These are phyloP conservation scores for Neodiprion pinetum DNA, from an alignment of 1,140 invertebrate genomes.

Conservation along the genomic window DNA sequence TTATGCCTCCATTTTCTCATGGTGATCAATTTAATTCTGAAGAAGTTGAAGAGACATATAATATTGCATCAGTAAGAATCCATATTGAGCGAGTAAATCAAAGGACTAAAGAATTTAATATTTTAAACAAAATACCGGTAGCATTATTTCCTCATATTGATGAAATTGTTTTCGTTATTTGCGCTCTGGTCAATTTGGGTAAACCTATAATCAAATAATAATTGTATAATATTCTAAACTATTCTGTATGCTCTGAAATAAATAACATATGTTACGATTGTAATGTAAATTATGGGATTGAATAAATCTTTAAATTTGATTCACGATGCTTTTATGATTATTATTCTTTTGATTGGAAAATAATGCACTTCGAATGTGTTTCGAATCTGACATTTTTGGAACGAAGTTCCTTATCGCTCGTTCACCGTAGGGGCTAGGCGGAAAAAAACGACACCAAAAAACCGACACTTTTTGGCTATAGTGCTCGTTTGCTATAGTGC, in stretches of 20 bases:
- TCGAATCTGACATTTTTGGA: too few relatives aligned
- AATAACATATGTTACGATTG: background rate
- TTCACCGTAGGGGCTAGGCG: too few relatives aligned
- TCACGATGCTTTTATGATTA: too few relatives aligned
- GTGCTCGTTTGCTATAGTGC: too few relatives aligned
- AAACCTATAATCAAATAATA: background rate
- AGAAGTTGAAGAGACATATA: slow-evolving; percentile 37
- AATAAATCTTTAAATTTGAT: too few relatives aligned
- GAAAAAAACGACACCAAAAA: too few relatives aligned
- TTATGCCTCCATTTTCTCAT: slow-evolving; percentile 32
- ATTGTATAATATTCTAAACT: background rate
- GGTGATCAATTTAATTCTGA: slow-evolving; percentile 36
- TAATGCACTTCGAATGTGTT: too few relatives aligned
- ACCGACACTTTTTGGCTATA: too few relatives aligned
- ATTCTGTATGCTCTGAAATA: background rate
- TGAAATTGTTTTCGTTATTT: background rate
- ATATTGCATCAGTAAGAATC: slow-evolving; percentile 45
- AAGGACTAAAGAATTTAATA: slow-evolving; percentile 38
- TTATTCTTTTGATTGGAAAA: too few relatives aligned
- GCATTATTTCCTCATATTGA: background rate
- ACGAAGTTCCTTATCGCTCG: too few relatives aligned
- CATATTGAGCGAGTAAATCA: slow-evolving; percentile 47
- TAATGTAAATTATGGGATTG: too few relatives aligned
- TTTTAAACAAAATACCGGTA: slow-evolving; percentile 16
- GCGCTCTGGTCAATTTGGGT: background rate